Evolutionary conservation across 2,888 invertebrate genomes (phyloP), one percentile per base, ranked within the genome.

Genomic region (Timandra comae): DNA sequence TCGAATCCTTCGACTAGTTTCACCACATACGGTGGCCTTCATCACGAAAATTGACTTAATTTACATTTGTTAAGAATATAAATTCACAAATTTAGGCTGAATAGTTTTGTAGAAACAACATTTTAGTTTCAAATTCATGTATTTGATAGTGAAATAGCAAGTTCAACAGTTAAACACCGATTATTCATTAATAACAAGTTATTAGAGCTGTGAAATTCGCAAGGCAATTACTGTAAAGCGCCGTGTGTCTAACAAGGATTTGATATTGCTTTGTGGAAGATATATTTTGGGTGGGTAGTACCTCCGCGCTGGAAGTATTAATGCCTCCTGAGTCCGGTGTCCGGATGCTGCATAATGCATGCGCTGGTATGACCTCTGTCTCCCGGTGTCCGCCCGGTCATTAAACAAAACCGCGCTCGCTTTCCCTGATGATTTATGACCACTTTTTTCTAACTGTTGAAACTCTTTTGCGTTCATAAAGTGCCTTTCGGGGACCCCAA

Each of bases 201-300:
- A 24, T 24, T 24, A 11, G 10, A 10, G 24, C 24, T 24, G 11
- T 11, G 24, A 24, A 24, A 11, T 24, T 24, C 11, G 11, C 11
- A 24, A 24, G 11, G 24, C 24, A 24, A 11, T 24, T 24, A 24
- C 11, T 7, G 24, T 2, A 11, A 24, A 24, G 11, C 24, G 11
- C 24, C 24, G 24, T 24, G 24, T 11, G 24, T 24, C 24, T 24
- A 24, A 24, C 24, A 10, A 24, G 24, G 24, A 24, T 27, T 19
- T 27, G 9, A 13, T 27, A 12, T 12, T 27, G 25, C 27, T n/a
- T 13, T 8, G 22, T 22, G 10, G 10, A 8, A 24, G 9, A 9
- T 24, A 24, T 24, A 10, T 24, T 24, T 24, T 10, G 8, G 24
- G 16, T 3, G 6, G 16, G 16, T 21, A 2, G 24, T 8, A 9